Conservation (phyloP, 2,888 invertebrate genomes). For the Epicampocera succincta region DNA sequence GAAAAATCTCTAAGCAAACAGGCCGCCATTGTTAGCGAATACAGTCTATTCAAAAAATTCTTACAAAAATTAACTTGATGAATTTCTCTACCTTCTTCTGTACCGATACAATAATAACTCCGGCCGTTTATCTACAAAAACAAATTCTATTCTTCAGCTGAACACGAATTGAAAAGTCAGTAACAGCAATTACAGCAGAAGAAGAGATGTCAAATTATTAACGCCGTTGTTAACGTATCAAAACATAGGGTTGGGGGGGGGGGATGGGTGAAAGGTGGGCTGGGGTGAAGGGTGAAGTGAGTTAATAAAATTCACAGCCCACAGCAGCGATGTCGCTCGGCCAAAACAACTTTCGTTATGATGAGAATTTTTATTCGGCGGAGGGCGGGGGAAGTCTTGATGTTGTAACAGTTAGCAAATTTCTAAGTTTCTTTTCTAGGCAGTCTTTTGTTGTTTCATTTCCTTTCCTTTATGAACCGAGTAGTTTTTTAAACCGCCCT, state of each 20-base stretch:
- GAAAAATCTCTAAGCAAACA: background rate
- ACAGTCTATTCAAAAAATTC: slow-evolving; percentile 8
- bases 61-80: background rate
- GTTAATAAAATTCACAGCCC: background rate
- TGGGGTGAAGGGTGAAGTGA: slow-evolving; percentile 19
- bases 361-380: background rate
- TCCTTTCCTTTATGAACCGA: slow-evolving; percentile 39
- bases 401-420: slow-evolving; percentile 15
- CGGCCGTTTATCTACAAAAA: slow-evolving; percentile 5
- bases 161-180: slow-evolving; percentile 19
- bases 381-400: background rate
- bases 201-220: slow-evolving; percentile 55
- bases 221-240: slow-evolving; percentile 54
- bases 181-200: slow-evolving; percentile 32
- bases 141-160: slow-evolving; percentile 2
- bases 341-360: slow-evolving; percentile 12
- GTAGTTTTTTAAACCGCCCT: background rate
- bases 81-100: background rate
- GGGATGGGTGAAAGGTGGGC: too few species aligned
- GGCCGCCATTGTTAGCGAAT: background rate
- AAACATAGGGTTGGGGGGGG: too few species aligned
- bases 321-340: background rate
- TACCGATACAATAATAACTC: background rate
- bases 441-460: slow-evolving; percentile 36
- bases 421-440: slow-evolving; percentile 28